phyloP scores from a whole-genome alignment of 2,888 invertebrate species.

The Plemyria rubiginata region DNA sequence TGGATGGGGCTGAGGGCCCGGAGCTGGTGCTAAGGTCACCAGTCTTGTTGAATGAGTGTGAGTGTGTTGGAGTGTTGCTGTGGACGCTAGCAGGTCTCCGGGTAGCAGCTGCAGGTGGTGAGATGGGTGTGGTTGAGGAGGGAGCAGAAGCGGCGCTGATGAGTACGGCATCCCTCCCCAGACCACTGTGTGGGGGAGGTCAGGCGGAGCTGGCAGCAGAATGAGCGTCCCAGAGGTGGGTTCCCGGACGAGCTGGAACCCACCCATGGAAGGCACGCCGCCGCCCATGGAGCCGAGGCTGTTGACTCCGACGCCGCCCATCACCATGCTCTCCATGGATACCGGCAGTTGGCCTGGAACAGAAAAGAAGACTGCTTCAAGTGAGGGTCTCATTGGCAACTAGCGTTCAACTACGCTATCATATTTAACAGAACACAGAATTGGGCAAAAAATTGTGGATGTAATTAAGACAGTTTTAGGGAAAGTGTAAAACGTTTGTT shows the following conservation, averaged over 20 bases:
- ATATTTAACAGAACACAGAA: not conserved
- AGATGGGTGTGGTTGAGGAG: conserved; percentile 83
- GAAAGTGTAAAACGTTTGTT: no score
- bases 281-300: conserved; percentile 87
- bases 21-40: conserved; percentile 87
- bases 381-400: conserved; percentile 26
- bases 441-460: not conserved
- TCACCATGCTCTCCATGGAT: conserved; percentile 90
- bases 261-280: conserved; percentile 88
- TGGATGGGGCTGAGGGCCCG: conserved; percentile 70
- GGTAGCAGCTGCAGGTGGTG: conserved; percentile 88
- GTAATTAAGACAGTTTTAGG: no score
- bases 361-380: conserved; percentile 34
- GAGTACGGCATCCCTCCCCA: conserved; percentile 88
- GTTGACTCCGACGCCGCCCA: conserved; percentile 86
- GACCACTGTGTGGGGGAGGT: conserved; percentile 89
- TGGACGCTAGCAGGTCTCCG: conserved; percentile 86
- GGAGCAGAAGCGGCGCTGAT: conserved; percentile 71
- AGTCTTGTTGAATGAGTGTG: conserved; percentile 88
- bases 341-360: conserved; percentile 85
- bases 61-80: conserved; percentile 87
- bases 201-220: conserved; percentile 90
- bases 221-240: conserved; percentile 93
- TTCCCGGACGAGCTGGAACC: conserved; percentile 94
- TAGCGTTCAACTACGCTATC: conserved; percentile 10